A percentile compares a stretch with the other conserved stretches of the same genome.
Conservation (phyloP, 2,797 vertebrate genomes). For the Morelia viridis region DNA sequence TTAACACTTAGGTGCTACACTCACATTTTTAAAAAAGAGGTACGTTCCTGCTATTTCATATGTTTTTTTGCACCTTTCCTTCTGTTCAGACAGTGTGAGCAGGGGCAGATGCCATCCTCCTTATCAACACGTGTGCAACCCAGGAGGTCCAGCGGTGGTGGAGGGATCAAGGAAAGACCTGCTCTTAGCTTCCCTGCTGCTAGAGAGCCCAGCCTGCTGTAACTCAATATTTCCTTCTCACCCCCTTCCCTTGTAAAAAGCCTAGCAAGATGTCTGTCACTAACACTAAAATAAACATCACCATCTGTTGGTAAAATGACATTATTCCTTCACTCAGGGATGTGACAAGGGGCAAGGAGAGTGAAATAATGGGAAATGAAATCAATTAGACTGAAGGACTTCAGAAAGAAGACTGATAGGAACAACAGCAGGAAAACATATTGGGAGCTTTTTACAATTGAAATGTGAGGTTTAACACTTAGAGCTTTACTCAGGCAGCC, state of each 20-base stretch:
- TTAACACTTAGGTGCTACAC: constrained; percentile 4
- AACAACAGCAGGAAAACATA: constrained; percentile 52
- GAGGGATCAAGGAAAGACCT: background rate
- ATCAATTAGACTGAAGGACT: constrained; percentile 40
- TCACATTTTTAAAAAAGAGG: constrained; percentile 3
- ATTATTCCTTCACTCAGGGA: constrained; percentile 30
- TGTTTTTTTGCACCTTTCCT: constrained; percentile 20
- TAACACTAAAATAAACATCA: constrained; percentile 45
- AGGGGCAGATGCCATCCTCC: background rate
- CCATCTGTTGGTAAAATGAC: constrained; percentile 36
- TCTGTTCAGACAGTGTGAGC: background rate
- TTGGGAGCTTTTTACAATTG: constrained; percentile 47
- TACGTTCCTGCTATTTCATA: background rate
- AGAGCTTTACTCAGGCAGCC: constrained; percentile 29
- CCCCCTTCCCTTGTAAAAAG: constrained; percentile 21
- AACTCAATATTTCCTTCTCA: constrained; percentile 32
- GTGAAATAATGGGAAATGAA: constrained; percentile 49
- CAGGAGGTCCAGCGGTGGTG: background rate
- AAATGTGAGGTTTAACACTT: constrained; percentile 37
- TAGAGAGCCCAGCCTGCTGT: constrained; percentile 11
- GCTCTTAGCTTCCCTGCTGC: background rate
- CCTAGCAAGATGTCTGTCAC: constrained; percentile 36
- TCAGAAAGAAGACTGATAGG: constrained; percentile 52
- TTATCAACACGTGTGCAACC: background rate
- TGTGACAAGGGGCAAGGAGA: constrained; percentile 34